Base-by-base conservation (phyloP, 2,113 vertebrate genomes). In the Platichthys flesus region DNA sequence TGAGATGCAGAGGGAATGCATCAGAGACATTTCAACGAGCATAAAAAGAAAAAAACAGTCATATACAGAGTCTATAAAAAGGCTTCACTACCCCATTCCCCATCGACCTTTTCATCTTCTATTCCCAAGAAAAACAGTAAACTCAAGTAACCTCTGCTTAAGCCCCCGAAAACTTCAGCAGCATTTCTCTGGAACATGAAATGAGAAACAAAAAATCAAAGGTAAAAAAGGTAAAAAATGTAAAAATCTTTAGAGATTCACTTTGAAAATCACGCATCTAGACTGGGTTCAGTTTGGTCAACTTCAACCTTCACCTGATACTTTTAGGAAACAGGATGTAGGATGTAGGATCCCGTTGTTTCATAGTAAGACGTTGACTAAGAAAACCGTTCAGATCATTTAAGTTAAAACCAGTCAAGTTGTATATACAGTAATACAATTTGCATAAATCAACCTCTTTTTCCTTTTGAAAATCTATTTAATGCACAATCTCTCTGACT, bases 11-110 rank as follows among this genome's bases (percentile, higher is more conserved):
- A 26, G 61, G 65, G 76, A 86, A 86, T 74, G 65, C 55, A 74
- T 83, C 76, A 67, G 72, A 80, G 68, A 74, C 57, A 70, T 83
- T 72, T 62, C 64, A 73, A 66, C 71, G 24, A 84, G 71, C 63
- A 20, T 57, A 23, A 55, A 31, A 66, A 64, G 60, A 74, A 65
- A 5, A 42, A 80, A 71, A 21, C 6, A 54, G 51, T 54, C 20
- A 18, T 6, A 49, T 18, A 5, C 15, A 6, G 45, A 16, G 51
- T 15, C 18, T 54, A 54, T 54, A 54, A 54, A 54, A 54, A 54
- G 7, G n/a, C 18, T 21, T 21, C 51, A 21, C 20, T 9, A 9
- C 20, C 51, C 51, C 18, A 16, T 54, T 15, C 51, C 51, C 51
- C 51, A 54, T 54, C 20, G 18, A 54, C 51, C 16, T 62, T 68